Percentiles rank a stretch among this genome's conserved stretches.
Evolutionary conservation across 1,140 invertebrate genomes (phyloP).

Genomic region (Gryon sp.): DNA sequence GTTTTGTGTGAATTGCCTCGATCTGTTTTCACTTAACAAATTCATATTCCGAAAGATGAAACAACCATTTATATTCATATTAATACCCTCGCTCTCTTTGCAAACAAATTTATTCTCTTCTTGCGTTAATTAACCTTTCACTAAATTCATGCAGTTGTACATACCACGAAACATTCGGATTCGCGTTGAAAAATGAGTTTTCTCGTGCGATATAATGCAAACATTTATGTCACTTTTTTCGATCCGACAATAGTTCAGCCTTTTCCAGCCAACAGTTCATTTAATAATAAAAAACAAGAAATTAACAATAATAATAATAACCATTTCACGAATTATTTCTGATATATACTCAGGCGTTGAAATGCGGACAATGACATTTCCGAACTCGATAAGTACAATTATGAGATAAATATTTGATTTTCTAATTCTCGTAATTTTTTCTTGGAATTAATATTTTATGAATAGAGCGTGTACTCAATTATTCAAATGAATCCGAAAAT

Average conservation of each 20-base stretch:
- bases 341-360: background rate
- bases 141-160: background rate
- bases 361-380: too few species aligned
- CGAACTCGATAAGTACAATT: slow-evolving; percentile 9
- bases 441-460: too few species aligned
- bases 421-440: background rate
- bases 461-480: too few species aligned
- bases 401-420: slow-evolving; percentile 18
- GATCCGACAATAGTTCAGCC: background rate
- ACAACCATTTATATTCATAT: slow-evolving; percentile 23
- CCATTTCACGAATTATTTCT: too few species aligned
- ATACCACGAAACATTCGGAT: slow-evolving; percentile 6
- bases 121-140: slow-evolving; percentile 27
- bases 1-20: background rate
- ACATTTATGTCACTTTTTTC: slow-evolving; percentile 7
- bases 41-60: background rate
- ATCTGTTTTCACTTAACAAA: background rate
- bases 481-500: too few species aligned
- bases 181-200: background rate
- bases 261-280: background rate
- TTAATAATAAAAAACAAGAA: background rate
- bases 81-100: background rate
- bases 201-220: background rate
- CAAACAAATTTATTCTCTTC: slow-evolving; percentile 15
- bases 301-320: too few species aligned